phyloP scores from a whole-genome alignment of 2,113 vertebrate species.

The Pseudorasbora parva region DNA sequence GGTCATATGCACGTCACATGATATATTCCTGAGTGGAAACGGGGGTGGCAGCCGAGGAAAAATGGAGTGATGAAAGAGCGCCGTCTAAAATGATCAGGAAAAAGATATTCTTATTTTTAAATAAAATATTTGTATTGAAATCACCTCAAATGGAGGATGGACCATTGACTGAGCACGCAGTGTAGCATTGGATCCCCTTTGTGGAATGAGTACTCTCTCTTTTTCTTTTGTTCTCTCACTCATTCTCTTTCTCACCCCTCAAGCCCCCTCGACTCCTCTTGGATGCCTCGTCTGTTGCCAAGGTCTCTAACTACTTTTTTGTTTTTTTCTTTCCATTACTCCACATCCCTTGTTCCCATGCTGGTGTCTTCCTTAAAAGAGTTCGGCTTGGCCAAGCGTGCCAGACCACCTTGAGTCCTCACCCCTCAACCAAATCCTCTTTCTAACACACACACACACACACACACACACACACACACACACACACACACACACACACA shows the following conservation, averaged over 20 bases:
- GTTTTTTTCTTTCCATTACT: not conserved
- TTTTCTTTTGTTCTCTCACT: constrained; percentile 39
- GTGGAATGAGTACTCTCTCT: constrained; percentile 50
- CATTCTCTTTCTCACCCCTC: constrained; percentile 12
- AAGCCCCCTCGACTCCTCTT: constrained; percentile 30
- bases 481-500: too few relatives aligned
- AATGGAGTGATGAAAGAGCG: constrained; percentile 18
- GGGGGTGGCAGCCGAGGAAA: not conserved
- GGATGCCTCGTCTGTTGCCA: constrained; percentile 22
- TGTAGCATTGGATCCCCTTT: constrained; percentile 58
- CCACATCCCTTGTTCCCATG: constrained; percentile 37
- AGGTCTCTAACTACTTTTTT: not conserved
- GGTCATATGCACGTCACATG: constrained; percentile 41
- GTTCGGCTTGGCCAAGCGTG: constrained; percentile 54
- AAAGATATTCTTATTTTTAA: not conserved
- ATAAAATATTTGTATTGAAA: not conserved
- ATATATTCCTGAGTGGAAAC: constrained; percentile 36
- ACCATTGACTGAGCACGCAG: constrained; percentile 59
- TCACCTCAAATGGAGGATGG: constrained; percentile 53
- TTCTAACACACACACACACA: too few relatives aligned
- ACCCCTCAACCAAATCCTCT: constrained; percentile 20
- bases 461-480: too few relatives aligned
- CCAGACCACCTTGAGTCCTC: constrained; percentile 36
- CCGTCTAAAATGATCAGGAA: constrained; percentile 30
- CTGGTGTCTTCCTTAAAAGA: constrained; percentile 53